These are phyloP conservation scores for Gnatocerus cornutus DNA, from an alignment of 2,888 invertebrate species.

Conservation along the genomic window DNA sequence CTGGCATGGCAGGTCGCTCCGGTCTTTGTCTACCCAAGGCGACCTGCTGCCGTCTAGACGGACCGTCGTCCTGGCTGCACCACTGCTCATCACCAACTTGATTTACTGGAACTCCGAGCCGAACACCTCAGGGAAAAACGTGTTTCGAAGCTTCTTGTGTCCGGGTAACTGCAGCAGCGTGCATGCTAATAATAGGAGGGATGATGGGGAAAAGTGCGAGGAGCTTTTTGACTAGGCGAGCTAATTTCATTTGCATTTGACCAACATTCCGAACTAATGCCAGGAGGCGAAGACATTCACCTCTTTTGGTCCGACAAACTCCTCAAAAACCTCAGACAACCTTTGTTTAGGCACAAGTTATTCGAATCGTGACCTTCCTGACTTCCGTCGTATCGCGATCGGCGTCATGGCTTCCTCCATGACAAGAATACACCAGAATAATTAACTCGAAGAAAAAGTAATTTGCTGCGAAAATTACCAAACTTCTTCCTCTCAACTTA, in stretches of 20 bases:
- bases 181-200: background rate
- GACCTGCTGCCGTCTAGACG: conserved; percentile 59
- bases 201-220: background rate
- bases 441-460: conserved; percentile 1
- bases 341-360: conserved; percentile 26
- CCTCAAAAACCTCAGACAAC: conserved; percentile 21
- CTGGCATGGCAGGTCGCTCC: conserved; percentile 56
- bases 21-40: conserved; percentile 60
- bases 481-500: too few relatives aligned
- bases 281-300: background rate
- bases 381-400: conserved; percentile 40
- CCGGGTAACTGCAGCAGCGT: conserved; percentile 2
- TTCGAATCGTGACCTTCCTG: conserved; percentile 38
- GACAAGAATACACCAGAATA: conserved; percentile 38
- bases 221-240: too few relatives aligned
- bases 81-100: conserved; percentile 41
- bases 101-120: conserved; percentile 38
- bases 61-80: conserved; percentile 49
- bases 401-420: conserved; percentile 34
- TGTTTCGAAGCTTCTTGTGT: conserved; percentile 9
- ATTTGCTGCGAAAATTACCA: background rate
- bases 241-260: too few relatives aligned
- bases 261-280: too few relatives aligned
- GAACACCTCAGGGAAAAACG: conserved; percentile 41
- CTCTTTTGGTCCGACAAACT: background rate